Evolutionary conservation across 1,140 invertebrate species (phyloP), one percentile per base, ranked within the genome.

Genomic region (Saccostrea echinata): DNA sequence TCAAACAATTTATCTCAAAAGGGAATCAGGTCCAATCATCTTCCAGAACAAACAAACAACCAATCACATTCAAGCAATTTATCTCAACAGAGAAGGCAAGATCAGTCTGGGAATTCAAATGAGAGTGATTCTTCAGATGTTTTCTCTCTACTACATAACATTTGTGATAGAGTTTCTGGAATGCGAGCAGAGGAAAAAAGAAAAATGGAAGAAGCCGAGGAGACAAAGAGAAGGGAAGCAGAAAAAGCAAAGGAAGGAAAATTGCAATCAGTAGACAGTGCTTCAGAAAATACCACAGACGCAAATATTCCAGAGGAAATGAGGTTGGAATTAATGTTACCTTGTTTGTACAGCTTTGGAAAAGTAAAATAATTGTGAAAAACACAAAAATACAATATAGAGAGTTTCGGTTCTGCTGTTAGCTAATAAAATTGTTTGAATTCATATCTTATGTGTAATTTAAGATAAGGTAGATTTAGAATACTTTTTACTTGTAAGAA

Each of bases 181-280:
- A 33, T 76, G 68, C 24, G 68, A 33, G 68, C 24, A 27, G 68
- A 76, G 24, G 68, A 76, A 18, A 76, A 76, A 76, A 76, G 68
- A 30, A 76, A 27, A 76, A 27, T 9, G 3, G 13, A 76, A 33
- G 68, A 76, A 27, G 30, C 12, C 3, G 27, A 76, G 24, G 27
- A 76, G 30, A 33, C n/a, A 3, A 71, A 33, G 30, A 76, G 24
- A 9, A 27, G 27, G 27, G 68, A 76, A 33, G 27, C 12, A 30
- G 68, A 27, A 76, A 76, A 24, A 76, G 68, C 24, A 1, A 33
- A 1, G 8, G 68, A 76, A 76, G 24, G 18, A 30, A 76, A 13
- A 76, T 16, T 1, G 12, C 30, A 16, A 30, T 76, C 16, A 30
- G 68, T 27, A 3, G 13, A 76, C 24, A 30, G 16, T 18, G 4